Evolutionary conservation across 2,113 vertebrate genomes (phyloP).

Genomic region (Perccottus glenii): DNA sequence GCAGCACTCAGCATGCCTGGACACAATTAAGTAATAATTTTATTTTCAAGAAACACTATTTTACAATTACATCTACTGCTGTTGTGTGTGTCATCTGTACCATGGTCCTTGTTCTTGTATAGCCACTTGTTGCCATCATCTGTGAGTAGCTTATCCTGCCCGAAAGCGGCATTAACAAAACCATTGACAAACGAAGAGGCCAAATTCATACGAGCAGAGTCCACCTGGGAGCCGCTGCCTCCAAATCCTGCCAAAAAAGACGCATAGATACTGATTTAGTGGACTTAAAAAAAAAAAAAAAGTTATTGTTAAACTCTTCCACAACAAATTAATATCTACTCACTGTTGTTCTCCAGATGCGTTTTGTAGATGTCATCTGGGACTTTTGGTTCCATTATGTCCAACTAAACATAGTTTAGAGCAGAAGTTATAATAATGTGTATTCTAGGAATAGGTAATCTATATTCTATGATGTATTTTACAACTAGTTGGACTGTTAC

Average conservation of each 20-base stretch:
- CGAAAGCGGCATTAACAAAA: conserved; percentile 97
- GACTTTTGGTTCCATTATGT: conserved; percentile 99
- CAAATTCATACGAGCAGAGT: conserved; percentile 98
- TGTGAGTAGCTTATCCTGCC: conserved; percentile 96
- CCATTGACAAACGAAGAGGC: conserved; percentile 98
- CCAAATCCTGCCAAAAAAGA: conserved; percentile 86
- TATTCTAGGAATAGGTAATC: neutral
- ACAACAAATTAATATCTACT: conserved; percentile 55
- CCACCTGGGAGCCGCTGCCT: conserved; percentile 95
- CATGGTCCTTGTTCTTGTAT: conserved; percentile 99
- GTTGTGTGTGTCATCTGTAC: conserved; percentile 68
- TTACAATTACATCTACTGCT: neutral
- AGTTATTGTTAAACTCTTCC: no score
- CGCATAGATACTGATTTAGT: no score
- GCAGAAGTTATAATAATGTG: neutral
- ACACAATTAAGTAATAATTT: conserved; percentile 11
- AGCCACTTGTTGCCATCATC: conserved; percentile 99
- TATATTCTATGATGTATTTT: no score
- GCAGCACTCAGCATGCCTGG: conserved; percentile 97
- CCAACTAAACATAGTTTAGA: conserved; percentile 82
- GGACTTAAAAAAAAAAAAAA: no score
- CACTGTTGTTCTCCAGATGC: conserved; percentile 97
- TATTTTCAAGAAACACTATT: neutral
- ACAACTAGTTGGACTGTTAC: no score
- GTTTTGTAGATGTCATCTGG: conserved; percentile 99